Percentiles rank a stretch among this genome's conserved stretches.
These are phyloP conservation scores for Acrobasis consociella DNA, from an alignment of 2,888 invertebrate genomes.

Conservation along the genomic window DNA sequence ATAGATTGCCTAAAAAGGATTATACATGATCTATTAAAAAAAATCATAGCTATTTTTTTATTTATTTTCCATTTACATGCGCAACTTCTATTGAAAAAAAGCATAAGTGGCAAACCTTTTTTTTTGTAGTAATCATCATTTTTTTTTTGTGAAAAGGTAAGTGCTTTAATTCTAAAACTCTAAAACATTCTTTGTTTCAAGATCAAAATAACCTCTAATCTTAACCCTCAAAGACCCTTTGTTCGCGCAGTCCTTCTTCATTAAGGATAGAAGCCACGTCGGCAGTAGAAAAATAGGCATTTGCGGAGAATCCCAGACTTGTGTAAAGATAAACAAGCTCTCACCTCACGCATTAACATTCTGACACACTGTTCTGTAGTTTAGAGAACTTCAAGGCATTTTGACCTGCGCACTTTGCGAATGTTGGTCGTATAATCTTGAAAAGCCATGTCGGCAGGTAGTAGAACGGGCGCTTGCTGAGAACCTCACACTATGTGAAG, in stretches of 20 bases:
- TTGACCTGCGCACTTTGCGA: too few species aligned
- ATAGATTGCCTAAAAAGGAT: too few species aligned
- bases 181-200: not conserved
- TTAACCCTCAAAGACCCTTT: not conserved
- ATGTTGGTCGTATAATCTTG: too few species aligned
- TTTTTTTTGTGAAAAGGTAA: too few species aligned
- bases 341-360: not conserved
- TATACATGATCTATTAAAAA: too few species aligned
- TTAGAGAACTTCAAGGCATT: not conserved
- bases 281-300: conserved; percentile 2
- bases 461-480: not conserved
- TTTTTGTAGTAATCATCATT: too few species aligned
- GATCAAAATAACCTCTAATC: conserved; percentile 5
- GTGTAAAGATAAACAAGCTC: not conserved
- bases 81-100: too few species aligned
- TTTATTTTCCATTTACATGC: too few species aligned
- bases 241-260: conserved; percentile 14
- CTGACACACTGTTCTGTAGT: not conserved
- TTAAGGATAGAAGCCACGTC: conserved; percentile 4
- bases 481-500: not conserved
- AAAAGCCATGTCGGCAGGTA: not conserved
- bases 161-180: too few species aligned
- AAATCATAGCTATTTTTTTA: too few species aligned
- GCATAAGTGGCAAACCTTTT: too few species aligned
- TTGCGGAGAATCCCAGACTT: not conserved